Conservation (phyloP, 2,888 invertebrate genomes). For the Ceraclea dissimilis region DNA sequence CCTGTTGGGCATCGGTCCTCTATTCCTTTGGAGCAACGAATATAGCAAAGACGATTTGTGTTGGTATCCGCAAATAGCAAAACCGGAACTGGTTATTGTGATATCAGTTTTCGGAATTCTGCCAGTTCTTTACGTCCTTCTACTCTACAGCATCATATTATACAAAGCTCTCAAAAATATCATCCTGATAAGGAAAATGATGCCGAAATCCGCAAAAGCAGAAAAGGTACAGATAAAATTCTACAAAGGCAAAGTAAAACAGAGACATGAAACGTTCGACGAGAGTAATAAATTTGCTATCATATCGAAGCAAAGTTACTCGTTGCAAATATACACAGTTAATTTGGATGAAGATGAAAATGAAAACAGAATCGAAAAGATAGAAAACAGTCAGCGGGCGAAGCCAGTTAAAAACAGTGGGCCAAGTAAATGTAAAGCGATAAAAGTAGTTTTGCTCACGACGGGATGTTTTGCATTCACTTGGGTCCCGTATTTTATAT, state of each 20-base stretch:
- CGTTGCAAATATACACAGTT: not conserved
- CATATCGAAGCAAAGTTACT: not conserved
- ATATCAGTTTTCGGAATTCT: not conserved
- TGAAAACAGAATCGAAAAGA: not conserved
- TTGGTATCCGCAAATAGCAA: not conserved
- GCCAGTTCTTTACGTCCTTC: not conserved
- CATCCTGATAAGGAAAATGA: not conserved
- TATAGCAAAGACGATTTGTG: not conserved
- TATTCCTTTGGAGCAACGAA: not conserved
- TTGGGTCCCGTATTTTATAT: not conserved
- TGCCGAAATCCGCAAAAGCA: not conserved
- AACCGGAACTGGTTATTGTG: not conserved
- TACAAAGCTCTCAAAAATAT: slow-evolving; percentile 1
- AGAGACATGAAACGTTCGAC: not conserved
- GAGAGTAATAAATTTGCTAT: not conserved
- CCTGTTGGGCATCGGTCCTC: not conserved
- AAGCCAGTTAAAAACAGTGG: not conserved
- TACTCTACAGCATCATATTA: slow-evolving; percentile 1
- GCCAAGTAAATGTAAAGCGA: slow-evolving; percentile 1
- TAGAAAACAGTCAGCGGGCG: not conserved
- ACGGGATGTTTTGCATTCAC: not conserved
- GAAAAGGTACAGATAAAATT: not conserved
- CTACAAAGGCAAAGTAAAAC: not conserved
- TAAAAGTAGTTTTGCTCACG: not conserved
- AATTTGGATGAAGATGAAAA: not conserved